These are phyloP conservation scores for Paedocypris micromegethes DNA, from an alignment of 2,797 vertebrate species.

Conservation along the genomic window DNA sequence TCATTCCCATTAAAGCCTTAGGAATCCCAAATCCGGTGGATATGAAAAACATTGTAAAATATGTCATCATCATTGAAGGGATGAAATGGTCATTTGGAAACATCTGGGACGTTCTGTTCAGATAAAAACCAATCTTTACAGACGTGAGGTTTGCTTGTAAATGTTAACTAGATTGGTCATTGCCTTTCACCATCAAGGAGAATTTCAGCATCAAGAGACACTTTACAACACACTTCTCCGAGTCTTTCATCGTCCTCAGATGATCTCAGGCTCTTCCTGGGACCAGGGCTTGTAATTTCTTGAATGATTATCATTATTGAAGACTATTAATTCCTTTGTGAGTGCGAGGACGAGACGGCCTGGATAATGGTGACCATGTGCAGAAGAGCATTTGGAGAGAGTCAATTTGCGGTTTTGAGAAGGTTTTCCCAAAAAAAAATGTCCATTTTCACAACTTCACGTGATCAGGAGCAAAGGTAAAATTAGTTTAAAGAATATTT, in stretches of 20 bases:
- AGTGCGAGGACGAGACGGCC: constrained; percentile 35
- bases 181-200: constrained; percentile 10
- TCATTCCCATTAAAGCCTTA: too few species aligned
- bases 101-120: neutral
- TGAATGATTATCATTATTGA: constrained; percentile 67
- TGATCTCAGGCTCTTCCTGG: constrained; percentile 59
- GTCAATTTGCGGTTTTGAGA: neutral
- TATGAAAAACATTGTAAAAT: too few species aligned
- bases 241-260: constrained; percentile 56
- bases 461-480: too few species aligned
- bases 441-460: too few species aligned
- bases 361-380: constrained; percentile 19
- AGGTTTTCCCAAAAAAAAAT: neutral
- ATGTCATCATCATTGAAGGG: neutral
- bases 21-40: too few species aligned
- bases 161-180: neutral
- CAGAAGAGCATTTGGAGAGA: neutral
- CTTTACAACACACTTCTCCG: neutral
- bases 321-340: constrained; percentile 46
- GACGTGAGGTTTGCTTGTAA: constrained; percentile 1
- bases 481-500: too few species aligned
- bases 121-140: neutral
- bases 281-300: constrained; percentile 59
- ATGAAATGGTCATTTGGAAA: neutral
- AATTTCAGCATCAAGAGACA: neutral